Evolutionary conservation across 2,797 vertebrate genomes (phyloP), one percentile per base, ranked within the genome.

Genomic region (Lutjanus campechanus): DNA sequence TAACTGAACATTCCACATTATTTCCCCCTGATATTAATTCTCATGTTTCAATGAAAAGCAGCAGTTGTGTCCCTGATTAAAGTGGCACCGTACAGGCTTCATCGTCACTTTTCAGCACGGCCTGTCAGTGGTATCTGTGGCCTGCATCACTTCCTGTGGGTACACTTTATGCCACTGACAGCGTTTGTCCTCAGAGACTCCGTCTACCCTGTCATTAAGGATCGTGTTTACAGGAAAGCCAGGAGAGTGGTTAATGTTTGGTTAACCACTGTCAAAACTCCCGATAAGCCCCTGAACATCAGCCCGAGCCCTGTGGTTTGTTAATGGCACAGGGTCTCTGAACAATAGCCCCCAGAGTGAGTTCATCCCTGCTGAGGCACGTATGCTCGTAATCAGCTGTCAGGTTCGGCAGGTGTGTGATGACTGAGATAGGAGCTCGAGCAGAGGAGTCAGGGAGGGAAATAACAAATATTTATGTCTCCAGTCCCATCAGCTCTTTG

Each of bases 261-360:
- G 85, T 86, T 90, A 92, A 92, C 82, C 81, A 74, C 85, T 77
- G 69, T 91, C 85, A 69, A 86, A 92, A 91, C 77, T 86, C 70
- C 44, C 11, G 81, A 90, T 87, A 87, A 90, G 86, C 53, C 69
- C 50, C 58, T 41, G 29, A 71, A 87, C 61, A 87, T 84, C 81
- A 86, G 55, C 76, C 76, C 73, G 69, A 69, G 63, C 50, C 47
- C 70, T 80, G 73, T 0, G 73, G 84, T 88, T 79, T 82, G 73
- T 76, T 77, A 83, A 90, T 85, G 62, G 75, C 56, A 59, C 77
- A 16, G 69, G 65, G 49, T 85, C 84, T 66, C 73, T 56, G 64
- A 87, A 88, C 68, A 87, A 84, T 67, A 63, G 61, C 29, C 11
- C 9, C 61, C 1, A 1, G 60, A 83, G 72, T 44, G 66, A 85